Evolutionary conservation across 2,797 vertebrate species (phyloP).

Genomic region (Heliangelus exortis): DNA sequence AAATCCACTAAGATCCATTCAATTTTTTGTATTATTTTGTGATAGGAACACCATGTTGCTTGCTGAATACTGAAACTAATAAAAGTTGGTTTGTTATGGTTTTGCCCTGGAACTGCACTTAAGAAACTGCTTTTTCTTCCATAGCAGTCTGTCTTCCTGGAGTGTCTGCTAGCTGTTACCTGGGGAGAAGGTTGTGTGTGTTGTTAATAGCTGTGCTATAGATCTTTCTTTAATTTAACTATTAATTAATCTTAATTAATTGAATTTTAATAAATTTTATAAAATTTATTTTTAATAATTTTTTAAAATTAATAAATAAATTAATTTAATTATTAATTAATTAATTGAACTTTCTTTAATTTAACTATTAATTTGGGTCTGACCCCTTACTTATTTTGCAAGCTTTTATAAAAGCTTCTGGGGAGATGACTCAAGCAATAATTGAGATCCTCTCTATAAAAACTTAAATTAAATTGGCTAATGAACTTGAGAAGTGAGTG

Average conservation of each 20-base stretch:
- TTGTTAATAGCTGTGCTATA: background rate
- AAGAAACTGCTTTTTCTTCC: background rate
- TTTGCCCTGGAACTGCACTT: background rate
- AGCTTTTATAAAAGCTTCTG: background rate
- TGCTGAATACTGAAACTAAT: background rate
- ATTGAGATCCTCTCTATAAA: background rate
- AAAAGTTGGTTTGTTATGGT: background rate
- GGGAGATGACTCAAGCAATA: background rate
- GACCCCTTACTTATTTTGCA: too few relatives aligned
- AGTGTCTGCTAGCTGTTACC: background rate
- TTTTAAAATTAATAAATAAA: too few relatives aligned
- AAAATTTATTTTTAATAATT: too few relatives aligned
- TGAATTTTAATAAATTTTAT: too few relatives aligned
- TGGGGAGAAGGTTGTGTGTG: background rate
- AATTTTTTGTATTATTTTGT: background rate
- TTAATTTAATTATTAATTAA: too few relatives aligned
- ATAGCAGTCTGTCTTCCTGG: background rate
- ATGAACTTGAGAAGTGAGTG: background rate
- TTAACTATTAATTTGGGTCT: background rate
- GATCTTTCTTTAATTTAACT: background rate
- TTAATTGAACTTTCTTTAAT: background rate
- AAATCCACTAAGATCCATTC: background rate
- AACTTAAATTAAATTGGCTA: background rate
- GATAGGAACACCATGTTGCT: background rate
- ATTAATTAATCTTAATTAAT: too few relatives aligned